These are phyloP conservation scores for Oxyscelio sp. DNA, from an alignment of 2,888 invertebrate species.

Conservation along the genomic window DNA sequence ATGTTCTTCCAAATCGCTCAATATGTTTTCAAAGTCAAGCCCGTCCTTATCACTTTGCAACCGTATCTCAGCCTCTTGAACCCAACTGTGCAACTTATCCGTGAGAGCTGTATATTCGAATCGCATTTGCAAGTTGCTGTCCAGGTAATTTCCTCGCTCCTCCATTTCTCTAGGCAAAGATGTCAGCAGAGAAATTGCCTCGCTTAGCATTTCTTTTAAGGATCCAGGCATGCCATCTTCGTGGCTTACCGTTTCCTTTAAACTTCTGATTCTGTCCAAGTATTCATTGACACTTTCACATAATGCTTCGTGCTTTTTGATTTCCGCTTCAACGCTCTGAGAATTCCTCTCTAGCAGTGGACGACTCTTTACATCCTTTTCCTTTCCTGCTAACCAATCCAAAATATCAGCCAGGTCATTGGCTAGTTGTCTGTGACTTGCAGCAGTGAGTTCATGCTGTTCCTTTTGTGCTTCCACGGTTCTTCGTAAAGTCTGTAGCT, in stretches of 20 bases:
- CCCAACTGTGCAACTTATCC: slow-evolving; percentile 94
- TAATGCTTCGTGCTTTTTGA: slow-evolving; percentile 93
- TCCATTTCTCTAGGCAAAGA: slow-evolving; percentile 94
- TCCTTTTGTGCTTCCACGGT: slow-evolving; percentile 95
- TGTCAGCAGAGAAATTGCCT: slow-evolving; percentile 93
- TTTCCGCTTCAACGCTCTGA: slow-evolving; percentile 94
- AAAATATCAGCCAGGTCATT: slow-evolving; percentile 95
- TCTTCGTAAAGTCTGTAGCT: slow-evolving; percentile 93
- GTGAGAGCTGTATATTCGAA: slow-evolving; percentile 93
- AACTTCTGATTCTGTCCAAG: slow-evolving; percentile 91
- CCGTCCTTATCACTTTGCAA: slow-evolving; percentile 94
- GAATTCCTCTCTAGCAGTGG: slow-evolving; percentile 94
- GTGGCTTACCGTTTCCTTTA: slow-evolving; percentile 92
- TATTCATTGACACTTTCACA: slow-evolving; percentile 92
- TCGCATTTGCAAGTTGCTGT: slow-evolving; percentile 93
- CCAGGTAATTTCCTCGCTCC: slow-evolving; percentile 94
- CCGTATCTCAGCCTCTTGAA: slow-evolving; percentile 94
- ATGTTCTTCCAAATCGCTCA: slow-evolving; percentile 95
- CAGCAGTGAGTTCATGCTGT: slow-evolving; percentile 95
- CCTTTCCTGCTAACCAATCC: slow-evolving; percentile 95
- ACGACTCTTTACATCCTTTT: slow-evolving; percentile 94
- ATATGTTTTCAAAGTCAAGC: slow-evolving; percentile 95
- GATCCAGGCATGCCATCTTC: slow-evolving; percentile 95
- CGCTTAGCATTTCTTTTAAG: slow-evolving; percentile 94
- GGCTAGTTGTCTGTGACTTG: slow-evolving; percentile 95